These are phyloP conservation scores for Odontophorus gujanensis DNA, from an alignment of 2,113 vertebrate species.

Conservation along the genomic window DNA sequence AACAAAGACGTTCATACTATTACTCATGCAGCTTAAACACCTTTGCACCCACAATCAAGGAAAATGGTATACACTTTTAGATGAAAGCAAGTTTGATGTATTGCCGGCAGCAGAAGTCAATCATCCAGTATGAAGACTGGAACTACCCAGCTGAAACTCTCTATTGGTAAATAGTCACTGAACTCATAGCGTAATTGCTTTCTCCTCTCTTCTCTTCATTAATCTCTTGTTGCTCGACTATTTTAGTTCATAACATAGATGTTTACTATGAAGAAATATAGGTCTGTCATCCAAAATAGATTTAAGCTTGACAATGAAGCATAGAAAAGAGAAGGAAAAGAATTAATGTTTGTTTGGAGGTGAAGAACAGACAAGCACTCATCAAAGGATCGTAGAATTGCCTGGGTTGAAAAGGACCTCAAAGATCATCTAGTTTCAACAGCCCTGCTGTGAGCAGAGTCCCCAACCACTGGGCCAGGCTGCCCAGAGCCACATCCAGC, in stretches of 20 bases:
- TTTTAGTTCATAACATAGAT: background rate
- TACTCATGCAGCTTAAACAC: background rate
- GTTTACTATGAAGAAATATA: background rate
- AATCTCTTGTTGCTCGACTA: background rate
- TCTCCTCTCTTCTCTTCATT: background rate
- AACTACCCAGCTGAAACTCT: background rate
- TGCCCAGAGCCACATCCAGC: too few relatives aligned
- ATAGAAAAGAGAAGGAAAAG: background rate
- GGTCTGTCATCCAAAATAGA: background rate
- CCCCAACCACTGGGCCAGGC: too few relatives aligned
- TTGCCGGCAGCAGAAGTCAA: background rate
- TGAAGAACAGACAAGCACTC: background rate
- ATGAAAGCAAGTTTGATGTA: background rate
- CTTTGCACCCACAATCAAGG: background rate
- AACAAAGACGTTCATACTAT: background rate
- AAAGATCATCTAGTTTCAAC: too few relatives aligned
- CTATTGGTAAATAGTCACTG: background rate
- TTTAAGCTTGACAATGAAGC: background rate
- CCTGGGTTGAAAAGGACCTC: too few relatives aligned
- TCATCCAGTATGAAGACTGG: background rate
- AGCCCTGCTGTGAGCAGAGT: too few relatives aligned
- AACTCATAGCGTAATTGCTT: background rate
- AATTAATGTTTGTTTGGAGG: accelerated
- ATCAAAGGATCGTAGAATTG: too few relatives aligned
- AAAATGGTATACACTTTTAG: background rate